Conservation (phyloP, 2,797 vertebrate species). For the Choloepus didactylus region DNA sequence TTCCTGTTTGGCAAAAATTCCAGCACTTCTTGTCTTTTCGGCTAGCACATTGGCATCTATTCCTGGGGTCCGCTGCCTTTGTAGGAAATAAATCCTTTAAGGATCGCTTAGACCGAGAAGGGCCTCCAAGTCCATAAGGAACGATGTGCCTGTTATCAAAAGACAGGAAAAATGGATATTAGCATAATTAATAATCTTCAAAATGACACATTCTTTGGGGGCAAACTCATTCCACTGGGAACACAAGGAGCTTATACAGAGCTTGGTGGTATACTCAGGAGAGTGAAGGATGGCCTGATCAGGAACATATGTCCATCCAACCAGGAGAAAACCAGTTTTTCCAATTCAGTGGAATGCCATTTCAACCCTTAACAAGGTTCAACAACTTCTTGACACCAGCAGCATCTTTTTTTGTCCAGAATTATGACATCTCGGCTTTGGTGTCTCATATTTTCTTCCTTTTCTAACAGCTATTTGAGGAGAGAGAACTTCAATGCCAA, state of each 20-base stretch:
- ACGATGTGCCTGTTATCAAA: conserved; percentile 92
- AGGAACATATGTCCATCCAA: not conserved
- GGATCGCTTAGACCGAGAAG: conserved; percentile 92
- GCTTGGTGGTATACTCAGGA: not conserved
- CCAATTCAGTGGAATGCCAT: conserved; percentile 4
- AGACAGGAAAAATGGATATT: conserved; percentile 52
- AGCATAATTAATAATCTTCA: conserved; percentile 34
- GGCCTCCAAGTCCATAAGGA: conserved; percentile 95
- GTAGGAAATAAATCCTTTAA: conserved; percentile 83
- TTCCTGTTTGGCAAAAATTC: conserved; percentile 91
- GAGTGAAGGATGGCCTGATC: not conserved
- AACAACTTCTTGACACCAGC: not conserved
- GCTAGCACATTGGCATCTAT: conserved; percentile 92
- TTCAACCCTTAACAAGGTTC: not conserved
- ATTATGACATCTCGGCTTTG: conserved; percentile 34
- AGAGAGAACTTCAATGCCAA: not conserved
- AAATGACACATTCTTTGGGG: not conserved
- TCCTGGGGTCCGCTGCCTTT: conserved; percentile 57
- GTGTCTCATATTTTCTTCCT: conserved; percentile 11
- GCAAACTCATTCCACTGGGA: not conserved
- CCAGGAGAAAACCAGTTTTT: not conserved
- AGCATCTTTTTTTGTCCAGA: not conserved
- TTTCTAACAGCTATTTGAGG: not conserved
- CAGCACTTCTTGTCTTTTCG: conserved; percentile 92
- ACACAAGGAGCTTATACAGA: not conserved